These are phyloP conservation scores for Pimpla rufipes DNA, from an alignment of 2,888 invertebrate species.

Conservation along the genomic window DNA sequence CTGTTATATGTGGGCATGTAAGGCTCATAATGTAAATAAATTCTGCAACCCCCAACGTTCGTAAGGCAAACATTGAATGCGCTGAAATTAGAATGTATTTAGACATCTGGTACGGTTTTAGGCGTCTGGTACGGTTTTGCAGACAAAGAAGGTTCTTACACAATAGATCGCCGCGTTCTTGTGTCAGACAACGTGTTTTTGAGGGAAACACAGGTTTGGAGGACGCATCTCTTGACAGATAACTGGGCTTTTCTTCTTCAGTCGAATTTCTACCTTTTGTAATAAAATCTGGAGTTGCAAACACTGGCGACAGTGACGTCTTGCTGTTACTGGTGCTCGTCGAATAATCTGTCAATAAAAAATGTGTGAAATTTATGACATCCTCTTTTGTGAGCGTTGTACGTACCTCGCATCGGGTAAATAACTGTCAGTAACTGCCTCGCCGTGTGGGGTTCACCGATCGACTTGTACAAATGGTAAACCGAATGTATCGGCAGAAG, in stretches of 20 bases:
- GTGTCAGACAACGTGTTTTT: neutral
- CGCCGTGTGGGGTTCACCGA: constrained; percentile 86
- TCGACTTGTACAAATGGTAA: constrained; percentile 85
- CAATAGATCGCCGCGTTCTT: neutral
- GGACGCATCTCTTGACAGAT: constrained; percentile 69
- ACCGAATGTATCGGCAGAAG: constrained; percentile 85
- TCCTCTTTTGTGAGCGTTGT: neutral
- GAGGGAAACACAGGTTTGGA: neutral
- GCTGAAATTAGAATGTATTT: constrained; percentile 54
- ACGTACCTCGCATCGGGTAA: constrained; percentile 58
- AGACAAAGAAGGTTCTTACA: constrained; percentile 17
- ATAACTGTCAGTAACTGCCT: constrained; percentile 84
- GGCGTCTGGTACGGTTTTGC: too few species aligned
- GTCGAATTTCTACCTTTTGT: constrained; percentile 75
- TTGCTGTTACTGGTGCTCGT: constrained; percentile 19
- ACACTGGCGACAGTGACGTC: constrained; percentile 10
- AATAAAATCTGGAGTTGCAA: constrained; percentile 50
- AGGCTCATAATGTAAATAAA: constrained; percentile 79
- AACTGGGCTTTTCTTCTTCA: constrained; percentile 76
- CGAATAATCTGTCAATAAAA: neutral
- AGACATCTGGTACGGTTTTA: neutral
- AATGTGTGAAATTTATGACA: neutral
- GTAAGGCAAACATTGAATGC: constrained; percentile 78
- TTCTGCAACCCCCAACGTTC: constrained; percentile 78
- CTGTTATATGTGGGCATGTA: constrained; percentile 86